Percentiles rank a stretch among this genome's conserved stretches.
phyloP scores from a whole-genome alignment of 2,113 vertebrate species.

The Irena cyanogastra region DNA sequence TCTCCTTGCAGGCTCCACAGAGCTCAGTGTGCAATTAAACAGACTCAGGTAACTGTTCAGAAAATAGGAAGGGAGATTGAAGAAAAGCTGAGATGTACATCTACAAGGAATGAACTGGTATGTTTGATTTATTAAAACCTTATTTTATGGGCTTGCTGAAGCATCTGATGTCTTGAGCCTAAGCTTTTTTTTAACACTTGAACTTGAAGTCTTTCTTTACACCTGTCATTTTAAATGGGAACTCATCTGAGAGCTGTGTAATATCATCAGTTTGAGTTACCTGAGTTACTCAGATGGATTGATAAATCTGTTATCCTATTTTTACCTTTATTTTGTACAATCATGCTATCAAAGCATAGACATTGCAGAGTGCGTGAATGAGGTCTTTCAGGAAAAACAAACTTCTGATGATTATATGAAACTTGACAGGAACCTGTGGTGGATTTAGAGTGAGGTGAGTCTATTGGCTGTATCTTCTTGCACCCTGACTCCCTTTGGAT shows the following conservation, averaged over 20 bases:
- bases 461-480: neutral
- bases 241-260: neutral
- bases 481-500: neutral
- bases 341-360: neutral
- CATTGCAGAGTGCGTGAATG: neutral
- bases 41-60: slow-evolving; percentile 98
- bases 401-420: neutral
- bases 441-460: neutral
- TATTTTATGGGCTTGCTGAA: neutral
- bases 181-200: neutral
- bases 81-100: slow-evolving; percentile 90
- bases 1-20: slow-evolving; percentile 87
- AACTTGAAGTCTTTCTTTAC: neutral
- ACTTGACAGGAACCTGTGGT: neutral
- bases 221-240: neutral
- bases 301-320: neutral
- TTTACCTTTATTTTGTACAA: neutral
- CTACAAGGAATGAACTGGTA: slow-evolving; percentile 89
- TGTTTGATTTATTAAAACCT: slow-evolving; percentile 18
- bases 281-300: neutral
- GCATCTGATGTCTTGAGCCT: neutral
- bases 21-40: slow-evolving; percentile 97
- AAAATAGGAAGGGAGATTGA: slow-evolving; percentile 98
- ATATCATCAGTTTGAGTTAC: neutral
- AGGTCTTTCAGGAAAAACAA: neutral